These are phyloP conservation scores for Accipiter virgatus DNA, from an alignment of 2,113 vertebrate species.

Conservation along the genomic window DNA sequence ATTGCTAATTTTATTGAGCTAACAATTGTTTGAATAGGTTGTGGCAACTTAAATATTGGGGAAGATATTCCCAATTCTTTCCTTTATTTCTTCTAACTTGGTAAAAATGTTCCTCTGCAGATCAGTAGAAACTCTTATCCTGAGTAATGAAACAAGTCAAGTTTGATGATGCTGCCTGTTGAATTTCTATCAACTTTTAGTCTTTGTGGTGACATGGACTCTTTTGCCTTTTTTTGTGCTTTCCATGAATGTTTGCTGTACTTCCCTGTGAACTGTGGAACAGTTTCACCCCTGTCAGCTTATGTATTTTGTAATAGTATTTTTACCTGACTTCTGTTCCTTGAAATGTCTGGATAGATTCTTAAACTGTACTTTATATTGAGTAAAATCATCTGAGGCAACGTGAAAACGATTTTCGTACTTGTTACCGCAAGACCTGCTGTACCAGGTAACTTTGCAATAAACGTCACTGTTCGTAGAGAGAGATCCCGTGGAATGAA, in stretches of 20 bases:
- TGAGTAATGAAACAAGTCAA: not conserved
- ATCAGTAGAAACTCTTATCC: not conserved
- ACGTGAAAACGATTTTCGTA: slow-evolving; percentile 3
- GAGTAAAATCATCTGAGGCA: not conserved
- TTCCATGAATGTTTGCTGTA: not conserved
- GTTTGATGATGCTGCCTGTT: not conserved
- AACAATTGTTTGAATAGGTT: not conserved
- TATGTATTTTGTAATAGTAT: slow-evolving; percentile 32
- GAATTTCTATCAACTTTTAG: not conserved
- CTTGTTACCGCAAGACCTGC: not conserved
- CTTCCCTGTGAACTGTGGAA: not conserved
- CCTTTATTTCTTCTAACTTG: not conserved
- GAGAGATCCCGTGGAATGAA: not conserved
- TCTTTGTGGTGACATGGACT: not conserved
- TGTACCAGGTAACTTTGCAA: slow-evolving; percentile 44
- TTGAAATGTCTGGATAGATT: not conserved
- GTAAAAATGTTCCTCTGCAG: not conserved
- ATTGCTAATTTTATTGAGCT: not conserved
- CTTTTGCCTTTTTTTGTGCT: slow-evolving; percentile 8
- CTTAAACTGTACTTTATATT: slow-evolving; percentile 4
- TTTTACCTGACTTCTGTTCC: slow-evolving; percentile 37
- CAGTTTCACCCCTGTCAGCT: slow-evolving; percentile 2
- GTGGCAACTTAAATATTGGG: not conserved
- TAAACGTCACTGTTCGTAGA: slow-evolving; percentile 49
- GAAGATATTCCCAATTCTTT: not conserved